A percentile compares a stretch with the other conserved stretches of the same genome.
Conservation (phyloP, 1,140 invertebrate species). For the Heterodera carotae region DNA sequence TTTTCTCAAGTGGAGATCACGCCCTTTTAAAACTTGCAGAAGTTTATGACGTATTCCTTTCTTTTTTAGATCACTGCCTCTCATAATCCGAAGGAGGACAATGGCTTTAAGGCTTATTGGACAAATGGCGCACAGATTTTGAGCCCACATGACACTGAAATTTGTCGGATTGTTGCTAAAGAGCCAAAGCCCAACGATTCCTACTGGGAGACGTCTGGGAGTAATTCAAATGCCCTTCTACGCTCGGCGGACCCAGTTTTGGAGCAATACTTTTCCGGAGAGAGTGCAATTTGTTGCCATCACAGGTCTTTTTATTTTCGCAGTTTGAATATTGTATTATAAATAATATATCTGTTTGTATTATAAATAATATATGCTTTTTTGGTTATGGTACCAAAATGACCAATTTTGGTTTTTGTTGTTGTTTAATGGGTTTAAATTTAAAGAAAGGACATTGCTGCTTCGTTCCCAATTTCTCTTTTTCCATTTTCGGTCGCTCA, state of each 20-base stretch:
- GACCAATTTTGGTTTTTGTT: too few relatives aligned
- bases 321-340: too few relatives aligned
- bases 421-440: too few relatives aligned
- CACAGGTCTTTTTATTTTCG: slow-evolving; percentile 30
- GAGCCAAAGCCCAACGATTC: slow-evolving; percentile 75
- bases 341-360: too few relatives aligned
- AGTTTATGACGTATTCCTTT: slow-evolving; percentile 68
- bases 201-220: slow-evolving; percentile 66
- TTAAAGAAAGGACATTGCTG: too few relatives aligned
- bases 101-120: slow-evolving; percentile 96
- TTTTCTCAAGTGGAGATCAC: slow-evolving; percentile 74
- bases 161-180: slow-evolving; percentile 77
- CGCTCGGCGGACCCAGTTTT: slow-evolving; percentile 71
- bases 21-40: slow-evolving; percentile 65
- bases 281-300: slow-evolving; percentile 44
- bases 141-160: slow-evolving; percentile 83
- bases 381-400: too few relatives aligned
- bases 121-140: slow-evolving; percentile 91
- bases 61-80: slow-evolving; percentile 88
- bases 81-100: slow-evolving; percentile 97
- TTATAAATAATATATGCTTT: slow-evolving; percentile 10
- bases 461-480: too few relatives aligned
- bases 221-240: slow-evolving; percentile 55
- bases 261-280: slow-evolving; percentile 71
- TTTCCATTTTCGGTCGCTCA: slow-evolving; percentile 65